Base-by-base conservation (phyloP, 2,113 vertebrate genomes). In the Mugil cephalus region DNA sequence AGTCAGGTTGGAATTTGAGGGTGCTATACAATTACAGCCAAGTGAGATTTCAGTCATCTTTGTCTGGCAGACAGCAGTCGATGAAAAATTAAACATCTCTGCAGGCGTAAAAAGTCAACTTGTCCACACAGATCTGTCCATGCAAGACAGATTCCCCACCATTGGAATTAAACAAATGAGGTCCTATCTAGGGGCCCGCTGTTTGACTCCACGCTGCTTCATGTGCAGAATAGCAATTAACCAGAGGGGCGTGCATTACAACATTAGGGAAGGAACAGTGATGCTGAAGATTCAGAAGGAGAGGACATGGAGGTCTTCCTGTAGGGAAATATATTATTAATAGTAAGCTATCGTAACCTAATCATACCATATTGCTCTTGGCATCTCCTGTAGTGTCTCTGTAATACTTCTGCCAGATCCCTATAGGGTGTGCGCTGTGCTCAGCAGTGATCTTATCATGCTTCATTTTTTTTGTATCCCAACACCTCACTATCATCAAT, bases 181-280 rank as follows among this genome's bases (percentile, higher is more conserved):
- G 64, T 77, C 68, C 82, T 91, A 77, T 92, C 61, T 55, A 2
- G 67, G 65, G 79, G 10, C 55, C 74, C 36, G 35, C 61, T 76
- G 71, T 86, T 86, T 81, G 82, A 72, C 68, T 66, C 62, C 66
- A 38, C 67, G 6, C 42, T 1, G 56, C 64, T 61, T 56, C 85
- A 58, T 80, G 80, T 67, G 66, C 75, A 52, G 90, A 91, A 93
- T 93, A 91, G 79, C 79, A 91, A 93, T 89, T 82, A 85, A 83
- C 24, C 56, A 45, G 19, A 68, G 51, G 15, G 53, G 71, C 40
- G 10, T 69, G 72, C 64, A 36, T 61, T 66, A 35, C 54, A 68
- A 77, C 70, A 59, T 69, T 35, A 68, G 4, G 53, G 30, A 52
- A 36, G 36, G 35, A 67, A 53, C 40, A 14, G 34, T 43, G 61